Base-by-base conservation (phyloP, 2,797 vertebrate genomes). In the Nannoperca obscura region DNA sequence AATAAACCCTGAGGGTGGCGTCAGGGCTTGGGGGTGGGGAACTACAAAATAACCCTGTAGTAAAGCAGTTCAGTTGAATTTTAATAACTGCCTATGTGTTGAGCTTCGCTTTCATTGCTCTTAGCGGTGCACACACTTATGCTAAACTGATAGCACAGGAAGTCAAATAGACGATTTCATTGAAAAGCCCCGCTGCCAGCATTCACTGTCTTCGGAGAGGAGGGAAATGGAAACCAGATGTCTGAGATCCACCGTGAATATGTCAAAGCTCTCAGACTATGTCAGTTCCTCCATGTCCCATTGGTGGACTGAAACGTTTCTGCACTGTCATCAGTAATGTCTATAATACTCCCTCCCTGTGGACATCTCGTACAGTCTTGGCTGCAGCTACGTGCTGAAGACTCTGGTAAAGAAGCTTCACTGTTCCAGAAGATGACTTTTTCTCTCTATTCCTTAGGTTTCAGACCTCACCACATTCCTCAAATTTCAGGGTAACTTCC, bases 221-320 rank as follows among this genome's bases (percentile, higher is more conserved):
- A 85, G 92, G 93, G 94, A 93, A 94, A 93, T 94, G 89, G 90
- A 92, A 93, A 93, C 83, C 94, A 94, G 93, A 94, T 93, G 93
- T 94, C 81, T 84, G 83, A 89, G 93, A 93, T 94, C 92, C 92
- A 91, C 89, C 82, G 70, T 93, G 93, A 94, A 94, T 93, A 93
- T 91, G 92, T 93, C 92, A 92, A 90, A 94, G 91, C 92, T 91
- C 88, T 86, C 60, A 82, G 91, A 93, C 92, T 89, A 88, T 91
- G 91, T 93, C 89, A 93, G 91, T 89, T 93, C 90, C 91, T 91
- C 80, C 76, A n/a, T 34, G 63, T 91, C 89, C 82, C 57, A 90
- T 91, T 93, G 91, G 94, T 85, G 84, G 88, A 91, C 82, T 49
- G 79, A 61, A 78, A 50, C 78, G 49, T 88, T 94, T 94, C 81